Conservation (phyloP, 2,797 vertebrate genomes). For the Aeoliscus strigatus region DNA sequence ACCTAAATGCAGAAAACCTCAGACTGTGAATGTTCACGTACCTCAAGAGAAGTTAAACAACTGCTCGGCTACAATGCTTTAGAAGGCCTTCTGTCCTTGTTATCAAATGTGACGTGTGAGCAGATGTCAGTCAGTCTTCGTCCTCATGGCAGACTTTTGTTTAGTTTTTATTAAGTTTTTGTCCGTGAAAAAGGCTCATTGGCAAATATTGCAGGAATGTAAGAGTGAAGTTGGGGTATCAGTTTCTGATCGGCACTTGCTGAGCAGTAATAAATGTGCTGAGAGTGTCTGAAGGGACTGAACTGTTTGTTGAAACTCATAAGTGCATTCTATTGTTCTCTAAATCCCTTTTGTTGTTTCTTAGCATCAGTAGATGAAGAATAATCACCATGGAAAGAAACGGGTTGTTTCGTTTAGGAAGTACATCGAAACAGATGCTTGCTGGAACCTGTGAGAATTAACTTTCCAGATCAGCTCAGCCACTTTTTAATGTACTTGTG, state of each 20-base stretch:
- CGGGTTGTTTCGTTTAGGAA: conserved; percentile 38
- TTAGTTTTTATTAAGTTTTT: too few species aligned
- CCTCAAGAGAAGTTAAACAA: too few species aligned
- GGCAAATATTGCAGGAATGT: not conserved
- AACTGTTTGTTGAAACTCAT: conserved; percentile 33
- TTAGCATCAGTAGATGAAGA: conserved; percentile 42
- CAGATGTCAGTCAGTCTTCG: too few species aligned
- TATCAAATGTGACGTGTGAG: too few species aligned
- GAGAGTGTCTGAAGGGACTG: conserved; percentile 35
- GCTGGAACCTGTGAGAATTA: conserved; percentile 41
- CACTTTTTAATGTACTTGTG: conserved; percentile 37
- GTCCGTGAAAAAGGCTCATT: too few species aligned
- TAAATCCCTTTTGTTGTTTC: conserved; percentile 38
- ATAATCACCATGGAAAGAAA: conserved; percentile 34
- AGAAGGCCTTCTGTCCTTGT: too few species aligned
- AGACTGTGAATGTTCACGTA: too few species aligned
- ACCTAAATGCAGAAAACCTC: too few species aligned
- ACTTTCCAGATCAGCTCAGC: conserved; percentile 40
- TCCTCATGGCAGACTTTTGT: too few species aligned
- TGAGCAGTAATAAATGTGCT: conserved; percentile 34
- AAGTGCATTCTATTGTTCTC: conserved; percentile 57
- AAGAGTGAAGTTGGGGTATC: conserved; percentile 11
- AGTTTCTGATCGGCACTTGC: conserved; percentile 36
- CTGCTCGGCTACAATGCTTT: too few species aligned
- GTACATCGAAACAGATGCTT: conserved; percentile 42